Conservation (phyloP, 2,888 invertebrate genomes). For the Trachelus troglodyta region DNA sequence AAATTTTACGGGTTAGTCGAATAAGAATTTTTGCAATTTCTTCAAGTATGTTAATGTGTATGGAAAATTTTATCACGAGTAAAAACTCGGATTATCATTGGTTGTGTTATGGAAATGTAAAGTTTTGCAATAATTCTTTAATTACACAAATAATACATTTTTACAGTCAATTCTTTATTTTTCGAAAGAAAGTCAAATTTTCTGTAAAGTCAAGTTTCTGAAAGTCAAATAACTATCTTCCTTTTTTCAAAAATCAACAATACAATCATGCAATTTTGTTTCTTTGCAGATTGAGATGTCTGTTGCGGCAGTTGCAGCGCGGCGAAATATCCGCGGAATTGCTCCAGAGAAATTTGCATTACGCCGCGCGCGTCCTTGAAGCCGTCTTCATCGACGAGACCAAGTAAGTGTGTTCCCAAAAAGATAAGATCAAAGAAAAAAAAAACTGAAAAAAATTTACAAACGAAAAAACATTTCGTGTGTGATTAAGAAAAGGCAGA, state of each 20-base stretch:
- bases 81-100: too few relatives aligned
- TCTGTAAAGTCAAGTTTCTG: too few relatives aligned
- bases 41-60: too few relatives aligned
- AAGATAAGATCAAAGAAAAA: slow-evolving; percentile 3
- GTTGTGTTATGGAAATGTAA: too few relatives aligned
- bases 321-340: slow-evolving; percentile 91
- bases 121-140: not conserved
- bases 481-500: not conserved
- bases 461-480: not conserved
- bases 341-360: slow-evolving; percentile 91
- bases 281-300: slow-evolving; percentile 84
- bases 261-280: not conserved
- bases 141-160: not conserved
- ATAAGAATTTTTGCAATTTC: too few relatives aligned
- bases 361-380: slow-evolving; percentile 92
- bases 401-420: slow-evolving; percentile 75
- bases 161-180: not conserved
- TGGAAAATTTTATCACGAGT: too few relatives aligned
- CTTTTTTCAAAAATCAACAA: not conserved
- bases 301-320: slow-evolving; percentile 86
- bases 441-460: not conserved
- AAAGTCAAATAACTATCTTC: too few relatives aligned
- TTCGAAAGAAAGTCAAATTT: not conserved
- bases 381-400: slow-evolving; percentile 94
- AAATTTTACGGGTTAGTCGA: too few relatives aligned